Conservation (phyloP, 92 coral and sea anemone species). For the Metridium senile region DNA sequence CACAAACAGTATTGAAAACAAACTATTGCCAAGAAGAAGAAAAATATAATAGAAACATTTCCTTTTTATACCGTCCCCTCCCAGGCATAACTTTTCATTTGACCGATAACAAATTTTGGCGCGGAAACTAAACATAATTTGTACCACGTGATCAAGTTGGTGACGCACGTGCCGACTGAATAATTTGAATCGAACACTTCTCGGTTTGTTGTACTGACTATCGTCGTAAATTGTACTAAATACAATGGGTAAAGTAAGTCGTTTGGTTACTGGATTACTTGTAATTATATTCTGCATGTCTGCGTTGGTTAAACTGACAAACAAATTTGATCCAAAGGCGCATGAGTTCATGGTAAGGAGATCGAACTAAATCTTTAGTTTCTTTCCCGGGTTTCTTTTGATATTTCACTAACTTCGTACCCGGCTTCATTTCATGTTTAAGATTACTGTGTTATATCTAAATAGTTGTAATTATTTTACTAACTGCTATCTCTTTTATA, state of each 20-base stretch:
- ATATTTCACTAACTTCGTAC: background rate
- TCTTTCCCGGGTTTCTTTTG: background rate
- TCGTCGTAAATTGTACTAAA: background rate
- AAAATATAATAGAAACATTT: too few species aligned
- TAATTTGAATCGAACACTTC: too few species aligned
- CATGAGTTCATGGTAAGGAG: conserved; percentile 75
- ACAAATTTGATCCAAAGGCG: conserved; percentile 55
- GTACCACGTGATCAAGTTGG: background rate
- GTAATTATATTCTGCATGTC: conserved; percentile 69
- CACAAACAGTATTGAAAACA: too few species aligned
- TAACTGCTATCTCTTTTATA: too few species aligned
- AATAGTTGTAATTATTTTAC: too few species aligned
- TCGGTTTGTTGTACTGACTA: too few species aligned
- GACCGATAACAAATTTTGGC: background rate
- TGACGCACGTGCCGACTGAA: too few species aligned
- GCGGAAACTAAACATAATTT: background rate
- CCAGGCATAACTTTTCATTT: too few species aligned
- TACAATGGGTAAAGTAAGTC: conserved; percentile 11
- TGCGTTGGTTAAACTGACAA: conserved; percentile 69
- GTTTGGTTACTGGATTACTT: conserved; percentile 57
- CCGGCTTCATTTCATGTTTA: too few species aligned
- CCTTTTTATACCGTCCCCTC: too few species aligned
- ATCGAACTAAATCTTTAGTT: background rate
- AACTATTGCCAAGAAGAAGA: too few species aligned
- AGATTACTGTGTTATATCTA: too few species aligned